Base-by-base conservation (phyloP, 2,888 invertebrate species). In the Oeneis ivallda region DNA sequence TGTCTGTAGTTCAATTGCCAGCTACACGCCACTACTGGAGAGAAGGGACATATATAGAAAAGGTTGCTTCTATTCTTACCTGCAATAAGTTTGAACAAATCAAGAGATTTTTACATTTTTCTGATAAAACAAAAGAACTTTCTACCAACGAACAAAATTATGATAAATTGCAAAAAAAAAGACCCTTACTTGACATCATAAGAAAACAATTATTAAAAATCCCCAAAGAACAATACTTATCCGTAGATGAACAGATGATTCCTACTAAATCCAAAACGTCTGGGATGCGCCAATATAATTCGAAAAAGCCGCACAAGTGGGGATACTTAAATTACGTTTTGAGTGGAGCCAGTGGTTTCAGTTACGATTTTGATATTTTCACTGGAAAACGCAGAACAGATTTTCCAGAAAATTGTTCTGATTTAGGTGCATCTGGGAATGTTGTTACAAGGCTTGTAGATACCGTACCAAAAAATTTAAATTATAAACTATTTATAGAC, bases 281-380 rank as follows among this genome's bases (percentile, higher is more conserved):
- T 41, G 41, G 41, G 10, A 41, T 41, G 41, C 41, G 41, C 9
- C 72, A 73, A 65, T 83, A 81, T 63, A 74, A 75, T 45, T 75
- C 79, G 17, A 69, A 75, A 39, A 82, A 81, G 64, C 79, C 80
- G 8, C 74, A 80, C 59, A 82, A 61, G 37, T 61, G 63, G 50
- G 79, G 79, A 9, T 79, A 72, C 58, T 78, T 78, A 66, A 62
- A 77, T 6, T 77, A 69, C 65, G 78, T 81, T 7, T 65, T 80
- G 39, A 71, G 77, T 73, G 75, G 75, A 15, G 74, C 75, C n/a
- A 66, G 69, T 50, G 77, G 79, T 7, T 78, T 70, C 9, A 41
- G 41, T 11, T 41, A 41, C 11, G 41, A 41, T 41, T 41, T 41
- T 41, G 41, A 41, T 11, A 10, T 41, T 10, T 11, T 41, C 11